Evolutionary conservation across 2,797 vertebrate genomes (phyloP).

Genomic region (Macropus fuliginosus): DNA sequence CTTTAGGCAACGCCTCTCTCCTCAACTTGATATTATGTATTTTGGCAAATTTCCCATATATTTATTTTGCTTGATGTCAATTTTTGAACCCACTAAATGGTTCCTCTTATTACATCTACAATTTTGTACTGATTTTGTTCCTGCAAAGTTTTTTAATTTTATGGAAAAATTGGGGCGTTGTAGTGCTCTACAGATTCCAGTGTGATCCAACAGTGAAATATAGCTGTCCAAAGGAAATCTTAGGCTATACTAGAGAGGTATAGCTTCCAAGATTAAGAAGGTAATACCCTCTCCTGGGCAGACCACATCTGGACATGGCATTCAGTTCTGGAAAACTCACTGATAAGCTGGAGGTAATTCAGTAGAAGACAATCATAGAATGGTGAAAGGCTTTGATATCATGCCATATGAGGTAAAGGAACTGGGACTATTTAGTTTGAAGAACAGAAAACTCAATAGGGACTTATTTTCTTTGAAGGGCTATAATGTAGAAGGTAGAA

Average conservation of each 20-base stretch:
- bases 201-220: neutral
- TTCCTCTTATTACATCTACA: neutral
- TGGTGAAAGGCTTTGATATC: neutral
- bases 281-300: neutral
- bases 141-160: neutral
- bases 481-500: neutral
- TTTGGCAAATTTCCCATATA: neutral
- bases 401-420: neutral
- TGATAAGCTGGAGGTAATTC: neutral
- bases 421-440: neutral
- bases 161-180: neutral
- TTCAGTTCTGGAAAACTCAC: neutral
- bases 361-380: neutral
- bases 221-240: neutral
- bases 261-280: neutral
- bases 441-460: neutral
- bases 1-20: neutral
- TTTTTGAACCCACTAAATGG: neutral
- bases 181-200: neutral
- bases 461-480: neutral
- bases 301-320: neutral
- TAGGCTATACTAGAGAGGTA: neutral
- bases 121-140: neutral
- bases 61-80: neutral
- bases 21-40: neutral